These are phyloP conservation scores for Pipra filicauda DNA, from an alignment of 2,113 vertebrate species.

Conservation along the genomic window DNA sequence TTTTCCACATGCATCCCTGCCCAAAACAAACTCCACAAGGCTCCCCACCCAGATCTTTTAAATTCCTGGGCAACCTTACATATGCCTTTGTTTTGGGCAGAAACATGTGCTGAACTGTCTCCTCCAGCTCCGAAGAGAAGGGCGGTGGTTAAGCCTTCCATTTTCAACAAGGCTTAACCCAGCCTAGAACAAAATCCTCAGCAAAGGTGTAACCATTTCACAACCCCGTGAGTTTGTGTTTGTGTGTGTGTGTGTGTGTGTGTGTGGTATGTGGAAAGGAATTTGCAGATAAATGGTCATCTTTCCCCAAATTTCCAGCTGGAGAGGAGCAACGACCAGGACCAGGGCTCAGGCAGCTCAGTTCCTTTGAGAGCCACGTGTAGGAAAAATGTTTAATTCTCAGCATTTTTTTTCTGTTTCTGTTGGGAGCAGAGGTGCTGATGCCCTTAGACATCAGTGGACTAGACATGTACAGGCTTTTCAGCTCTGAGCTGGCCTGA, in stretches of 20 bases:
- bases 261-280: not conserved
- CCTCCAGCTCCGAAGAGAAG: not conserved
- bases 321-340: not conserved
- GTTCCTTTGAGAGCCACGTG: not conserved
- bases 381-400: not conserved
- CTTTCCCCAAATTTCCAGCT: not conserved
- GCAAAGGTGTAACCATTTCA: slow-evolving; percentile 1
- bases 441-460: not conserved
- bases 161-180: not conserved
- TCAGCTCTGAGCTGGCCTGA: not conserved
- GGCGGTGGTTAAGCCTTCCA: not conserved
- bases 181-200: not conserved
- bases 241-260: not conserved
- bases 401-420: not conserved
- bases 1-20: slow-evolving; percentile 9
- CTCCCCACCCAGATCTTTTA: slow-evolving; percentile 57
- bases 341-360: not conserved
- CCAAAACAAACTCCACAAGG: slow-evolving; percentile 37
- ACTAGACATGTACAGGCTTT: not conserved
- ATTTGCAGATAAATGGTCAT: not conserved
- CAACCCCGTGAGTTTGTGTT: not conserved
- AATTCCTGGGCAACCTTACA: slow-evolving; percentile 54
- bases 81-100: slow-evolving; percentile 56
- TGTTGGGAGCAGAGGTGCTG: not conserved
- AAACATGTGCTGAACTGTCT: slow-evolving; percentile 48